Percentiles rank a stretch among this genome's conserved stretches.
phyloP scores from a whole-genome alignment of 2,888 invertebrate species.

The Coleophora deauratella region DNA sequence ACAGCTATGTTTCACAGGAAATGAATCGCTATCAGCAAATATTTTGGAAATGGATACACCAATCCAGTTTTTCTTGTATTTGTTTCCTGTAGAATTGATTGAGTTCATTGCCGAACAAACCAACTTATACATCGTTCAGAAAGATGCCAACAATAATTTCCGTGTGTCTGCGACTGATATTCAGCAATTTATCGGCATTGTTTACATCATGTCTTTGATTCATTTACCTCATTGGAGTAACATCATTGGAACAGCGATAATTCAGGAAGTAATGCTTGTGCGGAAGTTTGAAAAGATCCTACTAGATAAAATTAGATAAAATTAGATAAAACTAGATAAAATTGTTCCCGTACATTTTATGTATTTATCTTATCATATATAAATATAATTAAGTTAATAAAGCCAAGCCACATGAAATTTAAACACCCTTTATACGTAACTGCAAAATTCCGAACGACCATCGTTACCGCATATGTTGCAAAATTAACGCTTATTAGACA shows the following conservation, averaged over 20 bases:
- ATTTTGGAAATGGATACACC: not conserved
- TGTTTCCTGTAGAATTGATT: conserved; percentile 2
- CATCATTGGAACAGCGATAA: conserved; percentile 12
- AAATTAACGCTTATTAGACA: too few relatives aligned
- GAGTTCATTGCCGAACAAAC: conserved; percentile 1
- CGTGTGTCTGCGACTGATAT: conserved; percentile 1
- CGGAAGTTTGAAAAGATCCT: conserved; percentile 19
- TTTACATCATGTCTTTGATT: conserved; percentile 5
- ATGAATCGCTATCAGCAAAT: not conserved
- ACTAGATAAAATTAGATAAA: too few relatives aligned
- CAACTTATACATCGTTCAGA: conserved; percentile 6
- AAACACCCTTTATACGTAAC: too few relatives aligned
- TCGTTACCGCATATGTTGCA: too few relatives aligned
- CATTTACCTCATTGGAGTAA: conserved; percentile 14
- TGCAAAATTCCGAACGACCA: too few relatives aligned
- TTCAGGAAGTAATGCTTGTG: conserved; percentile 16
- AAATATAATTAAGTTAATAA: too few relatives aligned
- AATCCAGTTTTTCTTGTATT: conserved; percentile 1
- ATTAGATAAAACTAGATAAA: too few relatives aligned
- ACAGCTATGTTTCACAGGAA: not conserved
- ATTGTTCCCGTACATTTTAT: too few relatives aligned
- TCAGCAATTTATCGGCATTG: conserved; percentile 2
- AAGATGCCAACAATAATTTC: conserved; percentile 2
- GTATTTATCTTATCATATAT: too few relatives aligned
- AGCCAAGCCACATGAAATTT: too few relatives aligned